phyloP scores from a whole-genome alignment of 2,797 vertebrate species.

The Xyrichtys novacula region DNA sequence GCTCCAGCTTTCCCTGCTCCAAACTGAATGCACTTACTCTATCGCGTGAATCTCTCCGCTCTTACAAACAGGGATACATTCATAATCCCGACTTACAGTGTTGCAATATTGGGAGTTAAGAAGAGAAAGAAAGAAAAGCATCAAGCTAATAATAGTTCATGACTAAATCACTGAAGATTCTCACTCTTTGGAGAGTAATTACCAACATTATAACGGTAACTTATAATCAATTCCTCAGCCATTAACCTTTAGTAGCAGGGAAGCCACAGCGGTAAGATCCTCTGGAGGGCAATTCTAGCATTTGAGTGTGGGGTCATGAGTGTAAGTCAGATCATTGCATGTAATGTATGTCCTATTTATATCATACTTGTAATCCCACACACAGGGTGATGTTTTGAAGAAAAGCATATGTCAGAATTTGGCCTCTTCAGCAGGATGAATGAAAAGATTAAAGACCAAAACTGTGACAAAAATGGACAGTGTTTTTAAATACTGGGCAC shows the following conservation, averaged over 20 bases:
- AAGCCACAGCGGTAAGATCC: constrained; percentile 67
- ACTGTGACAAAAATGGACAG: too few species aligned
- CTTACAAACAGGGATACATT: constrained; percentile 55
- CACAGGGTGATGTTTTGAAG: too few species aligned
- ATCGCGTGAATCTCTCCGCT: constrained; percentile 42
- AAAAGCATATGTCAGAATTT: constrained; percentile 6
- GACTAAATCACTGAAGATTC: constrained; percentile 11
- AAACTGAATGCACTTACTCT: constrained; percentile 57
- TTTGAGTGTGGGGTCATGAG: constrained; percentile 24
- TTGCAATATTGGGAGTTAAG: constrained; percentile 36
- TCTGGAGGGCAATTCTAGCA: constrained; percentile 49
- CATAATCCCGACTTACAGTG: constrained; percentile 53
- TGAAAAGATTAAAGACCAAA: too few species aligned
- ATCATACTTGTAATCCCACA: constrained; percentile 16
- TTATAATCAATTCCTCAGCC: constrained; percentile 63
- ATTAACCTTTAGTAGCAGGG: constrained; percentile 63
- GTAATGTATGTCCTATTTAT: not conserved
- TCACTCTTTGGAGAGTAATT: constrained; percentile 57
- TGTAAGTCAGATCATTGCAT: constrained; percentile 19
- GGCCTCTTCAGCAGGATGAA: not conserved
- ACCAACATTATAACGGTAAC: constrained; percentile 55
- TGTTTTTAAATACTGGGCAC: too few species aligned
- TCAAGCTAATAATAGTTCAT: constrained; percentile 19
- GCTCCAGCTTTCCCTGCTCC: constrained; percentile 11
- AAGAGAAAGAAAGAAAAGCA: constrained; percentile 18